These are phyloP conservation scores for Germaria angustata DNA, from an alignment of 2,888 invertebrate genomes.

Conservation along the genomic window DNA sequence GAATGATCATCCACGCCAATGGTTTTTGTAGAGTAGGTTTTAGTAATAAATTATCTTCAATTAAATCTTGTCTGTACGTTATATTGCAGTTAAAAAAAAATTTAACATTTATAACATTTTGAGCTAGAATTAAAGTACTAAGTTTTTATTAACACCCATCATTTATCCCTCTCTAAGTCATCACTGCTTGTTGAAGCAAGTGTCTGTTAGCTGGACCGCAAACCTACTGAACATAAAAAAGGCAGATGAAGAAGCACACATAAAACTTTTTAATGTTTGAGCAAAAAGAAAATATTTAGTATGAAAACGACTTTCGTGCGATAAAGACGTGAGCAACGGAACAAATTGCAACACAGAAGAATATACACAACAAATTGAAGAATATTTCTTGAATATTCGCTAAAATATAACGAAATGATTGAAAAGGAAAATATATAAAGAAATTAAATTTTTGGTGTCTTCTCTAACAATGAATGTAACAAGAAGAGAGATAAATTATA, in stretches of 20 bases:
- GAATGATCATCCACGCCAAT: no score
- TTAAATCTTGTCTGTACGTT: no score
- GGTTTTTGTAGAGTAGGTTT: no score
- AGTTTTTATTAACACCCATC: background rate
- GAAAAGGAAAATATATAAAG: background rate
- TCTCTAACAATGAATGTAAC: constrained; percentile 36
- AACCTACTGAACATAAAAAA: constrained; percentile 55
- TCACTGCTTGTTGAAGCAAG: constrained; percentile 52
- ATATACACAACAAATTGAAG: background rate
- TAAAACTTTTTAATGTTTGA: constrained; percentile 38
- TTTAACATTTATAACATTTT: background rate
- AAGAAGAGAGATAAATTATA: constrained; percentile 30
- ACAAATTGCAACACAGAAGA: constrained; percentile 29
- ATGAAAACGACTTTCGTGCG: constrained; percentile 76
- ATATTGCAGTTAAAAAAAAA: no score
- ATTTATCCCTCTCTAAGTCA: background rate
- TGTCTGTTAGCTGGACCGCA: constrained; percentile 64
- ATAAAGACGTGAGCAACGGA: constrained; percentile 72
- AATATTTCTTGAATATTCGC: constrained; percentile 10
- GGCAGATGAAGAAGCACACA: constrained; percentile 57
- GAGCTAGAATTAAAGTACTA: background rate
- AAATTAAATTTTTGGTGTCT: constrained; percentile 1
- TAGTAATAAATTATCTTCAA: no score
- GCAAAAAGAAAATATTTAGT: constrained; percentile 68
- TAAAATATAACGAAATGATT: constrained; percentile 32